phyloP scores from a whole-genome alignment of 1,140 invertebrate genomes.

The Drosophila kohkoa region DNA sequence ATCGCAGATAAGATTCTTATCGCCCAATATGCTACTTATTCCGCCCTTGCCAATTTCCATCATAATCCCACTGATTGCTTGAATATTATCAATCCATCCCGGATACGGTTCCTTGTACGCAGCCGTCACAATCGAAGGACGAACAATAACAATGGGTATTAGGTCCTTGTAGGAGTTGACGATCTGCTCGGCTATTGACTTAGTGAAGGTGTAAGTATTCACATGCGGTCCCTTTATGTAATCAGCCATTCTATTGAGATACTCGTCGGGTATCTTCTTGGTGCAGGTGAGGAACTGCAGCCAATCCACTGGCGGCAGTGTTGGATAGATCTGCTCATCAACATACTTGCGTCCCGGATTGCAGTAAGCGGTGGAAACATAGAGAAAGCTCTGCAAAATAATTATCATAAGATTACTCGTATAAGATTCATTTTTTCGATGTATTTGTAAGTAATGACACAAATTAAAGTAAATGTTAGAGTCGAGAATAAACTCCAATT shows the following conservation, averaged over 20 bases:
- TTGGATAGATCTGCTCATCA: conserved; percentile 90
- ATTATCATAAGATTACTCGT: neutral
- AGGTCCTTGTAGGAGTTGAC: conserved; percentile 87
- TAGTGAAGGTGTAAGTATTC: conserved; percentile 95
- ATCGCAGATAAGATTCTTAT: conserved; percentile 90
- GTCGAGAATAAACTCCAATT: too few species aligned
- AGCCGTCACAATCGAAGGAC: conserved; percentile 95
- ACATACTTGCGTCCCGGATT: conserved; percentile 91
- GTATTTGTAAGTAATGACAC: too few species aligned
- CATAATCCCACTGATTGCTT: conserved; percentile 92
- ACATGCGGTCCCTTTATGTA: conserved; percentile 90
- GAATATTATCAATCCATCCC: conserved; percentile 98
- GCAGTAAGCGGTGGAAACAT: conserved; percentile 95
- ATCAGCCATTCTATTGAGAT: conserved; percentile 86
- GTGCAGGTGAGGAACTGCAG: conserved; percentile 87
- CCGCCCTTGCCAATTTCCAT: conserved; percentile 95
- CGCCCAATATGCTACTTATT: conserved; percentile 92
- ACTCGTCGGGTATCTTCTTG: conserved; percentile 87
- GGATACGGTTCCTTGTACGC: conserved; percentile 91
- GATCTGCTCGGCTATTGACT: conserved; percentile 93
- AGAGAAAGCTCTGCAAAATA: conserved; percentile 89
- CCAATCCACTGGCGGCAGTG: conserved; percentile 87
- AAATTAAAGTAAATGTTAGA: too few species aligned
- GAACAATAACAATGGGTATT: conserved; percentile 94
- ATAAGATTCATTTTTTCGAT: too few species aligned